Percentiles rank a stretch among this genome's conserved stretches.
Conservation (phyloP, 1,140 invertebrate genomes). For the Micrasema minimum region DNA sequence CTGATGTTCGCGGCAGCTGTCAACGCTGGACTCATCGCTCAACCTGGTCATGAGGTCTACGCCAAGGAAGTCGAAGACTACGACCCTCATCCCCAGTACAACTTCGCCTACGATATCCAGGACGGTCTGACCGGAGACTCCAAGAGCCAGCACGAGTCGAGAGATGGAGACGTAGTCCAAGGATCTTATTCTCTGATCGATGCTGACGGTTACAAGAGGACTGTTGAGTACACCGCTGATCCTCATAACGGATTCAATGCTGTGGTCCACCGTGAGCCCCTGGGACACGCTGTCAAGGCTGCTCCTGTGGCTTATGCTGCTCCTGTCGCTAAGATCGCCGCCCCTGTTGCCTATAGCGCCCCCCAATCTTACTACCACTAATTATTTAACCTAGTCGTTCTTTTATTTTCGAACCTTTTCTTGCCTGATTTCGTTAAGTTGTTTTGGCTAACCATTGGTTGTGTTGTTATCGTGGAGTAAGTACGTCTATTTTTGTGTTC, state of each 20-base stretch:
- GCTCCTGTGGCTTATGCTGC: constrained; percentile 55
- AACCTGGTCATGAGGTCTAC: constrained; percentile 49
- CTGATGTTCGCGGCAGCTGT: constrained; percentile 60
- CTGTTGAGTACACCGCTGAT: constrained; percentile 56
- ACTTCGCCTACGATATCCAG: constrained; percentile 69
- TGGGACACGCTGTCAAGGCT: constrained; percentile 52
- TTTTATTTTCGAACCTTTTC: too few relatives aligned
- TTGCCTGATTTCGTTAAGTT: neutral
- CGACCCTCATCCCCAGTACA: constrained; percentile 69
- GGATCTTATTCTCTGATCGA: constrained; percentile 68
- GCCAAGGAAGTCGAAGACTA: constrained; percentile 60
- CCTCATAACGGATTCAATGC: constrained; percentile 66
- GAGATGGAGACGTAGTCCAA: constrained; percentile 69
- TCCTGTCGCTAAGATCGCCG: constrained; percentile 51
- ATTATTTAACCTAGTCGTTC: neutral
- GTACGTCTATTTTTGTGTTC: too few relatives aligned
- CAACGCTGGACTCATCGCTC: constrained; percentile 56
- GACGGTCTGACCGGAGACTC: constrained; percentile 71
- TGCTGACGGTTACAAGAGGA: constrained; percentile 67
- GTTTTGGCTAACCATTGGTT: neutral
- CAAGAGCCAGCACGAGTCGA: constrained; percentile 69
- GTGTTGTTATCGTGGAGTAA: neutral
- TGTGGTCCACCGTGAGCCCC: constrained; percentile 59
- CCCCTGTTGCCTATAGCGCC: constrained; percentile 54
- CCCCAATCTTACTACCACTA: constrained; percentile 48